Percentiles rank a stretch among this genome's conserved stretches.
These are phyloP conservation scores for Aphelenchoides avenae DNA, from an alignment of 1,140 invertebrate species.

Conservation along the genomic window DNA sequence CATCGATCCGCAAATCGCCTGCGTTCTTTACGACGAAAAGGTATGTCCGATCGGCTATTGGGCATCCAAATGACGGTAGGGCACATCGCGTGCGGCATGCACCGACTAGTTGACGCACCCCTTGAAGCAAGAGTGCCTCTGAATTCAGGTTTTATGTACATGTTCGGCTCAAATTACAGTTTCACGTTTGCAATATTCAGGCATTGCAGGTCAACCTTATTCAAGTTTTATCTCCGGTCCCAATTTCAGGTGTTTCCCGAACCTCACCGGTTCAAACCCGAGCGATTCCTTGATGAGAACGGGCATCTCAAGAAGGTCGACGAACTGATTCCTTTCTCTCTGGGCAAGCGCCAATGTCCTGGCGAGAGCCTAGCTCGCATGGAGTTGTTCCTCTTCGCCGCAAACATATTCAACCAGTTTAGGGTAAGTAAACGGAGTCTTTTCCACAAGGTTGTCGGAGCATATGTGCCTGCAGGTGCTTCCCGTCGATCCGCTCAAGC, in stretches of 20 bases:
- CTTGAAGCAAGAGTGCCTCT: too few species aligned
- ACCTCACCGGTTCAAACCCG: slow-evolving; percentile 9
- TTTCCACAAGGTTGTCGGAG: neutral
- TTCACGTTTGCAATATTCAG: neutral
- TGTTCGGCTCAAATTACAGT: neutral
- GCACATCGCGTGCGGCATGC: too few species aligned
- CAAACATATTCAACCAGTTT: slow-evolving; percentile 23
- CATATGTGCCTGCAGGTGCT: slow-evolving; percentile 6
- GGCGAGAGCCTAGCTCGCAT: slow-evolving; percentile 29
- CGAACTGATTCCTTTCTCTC: slow-evolving; percentile 17
- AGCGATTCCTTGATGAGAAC: slow-evolving; percentile 15
- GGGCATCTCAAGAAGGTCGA: slow-evolving; percentile 16
- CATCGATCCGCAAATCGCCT: too few species aligned
- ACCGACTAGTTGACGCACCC: too few species aligned
- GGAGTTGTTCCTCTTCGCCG: slow-evolving; percentile 30
- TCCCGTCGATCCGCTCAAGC: slow-evolving; percentile 2
- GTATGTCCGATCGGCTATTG: too few species aligned
- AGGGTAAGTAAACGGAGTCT: too few species aligned
- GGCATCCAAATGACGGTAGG: too few species aligned
- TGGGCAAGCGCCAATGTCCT: slow-evolving; percentile 30
- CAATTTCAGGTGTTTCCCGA: slow-evolving; percentile 16
- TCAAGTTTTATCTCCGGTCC: too few species aligned
- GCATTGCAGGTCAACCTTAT: too few species aligned
- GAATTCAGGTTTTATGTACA: slow-evolving; percentile 1
- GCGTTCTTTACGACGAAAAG: too few species aligned